These are phyloP conservation scores for Tetrao urogallus DNA, from an alignment of 2,113 vertebrate genomes.

Conservation along the genomic window DNA sequence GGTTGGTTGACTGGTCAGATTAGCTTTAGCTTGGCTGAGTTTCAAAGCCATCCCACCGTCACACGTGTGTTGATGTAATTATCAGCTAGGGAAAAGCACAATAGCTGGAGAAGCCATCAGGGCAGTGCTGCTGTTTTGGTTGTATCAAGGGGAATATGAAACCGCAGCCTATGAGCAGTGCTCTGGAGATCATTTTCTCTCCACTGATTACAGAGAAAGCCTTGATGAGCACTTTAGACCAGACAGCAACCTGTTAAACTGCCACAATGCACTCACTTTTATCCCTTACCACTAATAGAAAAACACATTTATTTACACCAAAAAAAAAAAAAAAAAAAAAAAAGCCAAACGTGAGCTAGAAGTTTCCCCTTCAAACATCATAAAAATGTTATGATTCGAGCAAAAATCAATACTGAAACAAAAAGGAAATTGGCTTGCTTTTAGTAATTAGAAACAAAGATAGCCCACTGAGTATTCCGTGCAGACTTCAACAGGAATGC, in stretches of 20 bases:
- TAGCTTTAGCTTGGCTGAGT: neutral
- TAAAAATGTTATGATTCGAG: neutral
- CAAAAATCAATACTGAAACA: neutral
- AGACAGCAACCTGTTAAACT: constrained; percentile 44
- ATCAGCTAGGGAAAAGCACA: constrained; percentile 14
- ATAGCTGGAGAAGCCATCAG: neutral
- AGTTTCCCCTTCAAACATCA: neutral
- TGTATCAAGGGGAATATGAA: constrained; percentile 59
- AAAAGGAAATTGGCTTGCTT: neutral
- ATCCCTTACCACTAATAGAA: neutral
- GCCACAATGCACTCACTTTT: neutral
- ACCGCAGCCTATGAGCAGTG: constrained; percentile 16
- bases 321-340: neutral
- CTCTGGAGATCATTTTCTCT: constrained; percentile 20
- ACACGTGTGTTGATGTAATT: constrained; percentile 26
- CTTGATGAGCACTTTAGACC: constrained; percentile 42
- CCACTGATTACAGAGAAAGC: constrained; percentile 22
- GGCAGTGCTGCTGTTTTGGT: constrained; percentile 25
- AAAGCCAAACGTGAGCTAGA: neutral
- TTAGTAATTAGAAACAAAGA: neutral
- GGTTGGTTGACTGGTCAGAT: neutral
- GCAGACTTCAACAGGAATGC: neutral
- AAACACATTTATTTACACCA: constrained; percentile 3
- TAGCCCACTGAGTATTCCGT: neutral
- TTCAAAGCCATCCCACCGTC: constrained; percentile 23